Evolutionary conservation across 2,797 vertebrate species (phyloP), one percentile per base, ranked within the genome.

Genomic region (Pelodytes ibericus): DNA sequence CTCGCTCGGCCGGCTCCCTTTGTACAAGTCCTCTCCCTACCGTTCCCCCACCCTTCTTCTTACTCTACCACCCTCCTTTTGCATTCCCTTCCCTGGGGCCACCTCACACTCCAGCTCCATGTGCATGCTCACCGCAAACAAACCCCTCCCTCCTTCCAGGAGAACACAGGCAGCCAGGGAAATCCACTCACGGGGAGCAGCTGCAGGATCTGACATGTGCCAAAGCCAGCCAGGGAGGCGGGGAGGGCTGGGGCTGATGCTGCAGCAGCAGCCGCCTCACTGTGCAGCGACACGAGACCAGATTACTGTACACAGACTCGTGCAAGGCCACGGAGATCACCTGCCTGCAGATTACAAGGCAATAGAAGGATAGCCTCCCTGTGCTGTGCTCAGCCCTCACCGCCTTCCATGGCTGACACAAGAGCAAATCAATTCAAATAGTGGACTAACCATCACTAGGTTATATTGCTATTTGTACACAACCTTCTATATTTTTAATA

Each of bases 81-180:
- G 63, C 64, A 56, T 74, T 69, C 78, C 72, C 77, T 65, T 71
- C 78, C 72, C 66, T 69, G 66, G 60, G 72, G 72, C 78, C 66
- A 41, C 62, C 72, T 72, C 72, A 75, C 67, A 75, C 72, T 75
- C 72, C 78, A 51, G 30, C 67, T 71, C 67, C 61, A 65, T 75
- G 59, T 80, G 61, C 78, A 59, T 53, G 30, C 67, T 71, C 65
- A 33, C 64, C 36, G 58, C 75, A 71, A 65, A 77, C 33, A 64
- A 49, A 57, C 29, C 67, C 53, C 30, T 29, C 41, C 72, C 58
- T 49, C 29, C 71, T 24, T 11, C 36, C 33, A 10, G 49, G n/a
- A 30, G 25, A 58, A 51, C 47, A 20, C 15, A 44, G 71, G 63
- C 63, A 61, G 60, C 11, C 20, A 57, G 33, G 20, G 44, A 59